Evolutionary conservation across 2,113 vertebrate species (phyloP).

Genomic region (Jacana jacana): DNA sequence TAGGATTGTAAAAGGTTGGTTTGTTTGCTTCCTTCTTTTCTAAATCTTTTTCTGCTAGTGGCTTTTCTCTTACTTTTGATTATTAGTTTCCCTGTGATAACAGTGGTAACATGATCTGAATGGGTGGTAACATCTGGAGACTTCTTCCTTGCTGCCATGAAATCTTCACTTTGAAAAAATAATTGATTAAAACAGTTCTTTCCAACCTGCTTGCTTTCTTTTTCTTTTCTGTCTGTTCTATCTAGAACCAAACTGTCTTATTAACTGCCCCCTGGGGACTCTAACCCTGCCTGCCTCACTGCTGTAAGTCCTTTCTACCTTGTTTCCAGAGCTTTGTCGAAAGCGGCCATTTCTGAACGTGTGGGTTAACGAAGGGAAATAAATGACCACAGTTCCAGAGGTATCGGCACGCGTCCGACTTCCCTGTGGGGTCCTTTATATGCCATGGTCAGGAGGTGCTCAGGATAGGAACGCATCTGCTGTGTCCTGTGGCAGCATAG

Average conservation of each 20-base stretch:
- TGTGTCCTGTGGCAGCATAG: accelerated
- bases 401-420: accelerated
- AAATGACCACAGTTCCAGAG: neutral
- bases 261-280: constrained; percentile 99
- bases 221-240: constrained; percentile 84
- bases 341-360: neutral
- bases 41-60: neutral
- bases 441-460: neutral
- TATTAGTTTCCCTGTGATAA: neutral
- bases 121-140: neutral
- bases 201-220: constrained; percentile 83
- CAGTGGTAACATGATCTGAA: constrained; percentile 40
- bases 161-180: constrained; percentile 36
- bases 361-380: neutral
- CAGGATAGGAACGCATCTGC: neutral
- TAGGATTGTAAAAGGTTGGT: constrained; percentile 14
- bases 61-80: neutral
- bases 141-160: constrained; percentile 23
- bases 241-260: constrained; percentile 99
- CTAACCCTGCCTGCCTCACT: constrained; percentile 92
- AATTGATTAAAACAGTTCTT: constrained; percentile 64
- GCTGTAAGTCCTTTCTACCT: constrained; percentile 93
- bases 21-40: neutral
- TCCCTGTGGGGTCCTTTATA: neutral
- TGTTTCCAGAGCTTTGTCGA: constrained; percentile 58